These are phyloP conservation scores for Synergus itoensis DNA, from an alignment of 2,888 invertebrate species.

Conservation along the genomic window DNA sequence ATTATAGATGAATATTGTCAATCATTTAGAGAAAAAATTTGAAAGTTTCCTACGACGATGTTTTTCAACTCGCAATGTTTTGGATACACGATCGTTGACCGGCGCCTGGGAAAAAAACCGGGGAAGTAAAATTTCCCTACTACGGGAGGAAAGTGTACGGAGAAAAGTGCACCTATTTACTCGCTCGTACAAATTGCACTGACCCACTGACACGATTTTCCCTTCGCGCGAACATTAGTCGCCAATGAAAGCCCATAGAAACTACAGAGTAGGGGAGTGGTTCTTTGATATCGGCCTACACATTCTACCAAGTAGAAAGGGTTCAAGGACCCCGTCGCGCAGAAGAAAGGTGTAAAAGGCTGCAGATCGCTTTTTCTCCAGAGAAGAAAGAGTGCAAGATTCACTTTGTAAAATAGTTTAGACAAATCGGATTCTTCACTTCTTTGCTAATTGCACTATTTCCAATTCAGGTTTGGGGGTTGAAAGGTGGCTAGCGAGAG, in stretches of 20 bases:
- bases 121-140: constrained; percentile 61
- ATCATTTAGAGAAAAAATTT: background rate
- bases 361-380: constrained; percentile 22
- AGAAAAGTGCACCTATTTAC: constrained; percentile 63
- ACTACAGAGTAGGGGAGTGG: constrained; percentile 56
- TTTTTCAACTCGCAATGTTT: constrained; percentile 5
- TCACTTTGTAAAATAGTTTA: constrained; percentile 19
- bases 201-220: constrained; percentile 66
- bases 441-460: background rate
- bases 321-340: constrained; percentile 52
- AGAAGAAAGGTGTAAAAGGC: constrained; percentile 47
- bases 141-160: constrained; percentile 60
- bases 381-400: constrained; percentile 45
- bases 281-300: constrained; percentile 43
- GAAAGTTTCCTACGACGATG: background rate
- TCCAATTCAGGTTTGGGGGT: background rate
- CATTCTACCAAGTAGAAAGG: constrained; percentile 47
- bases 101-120: constrained; percentile 53
- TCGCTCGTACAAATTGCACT: constrained; percentile 58
- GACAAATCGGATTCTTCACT: constrained; percentile 19
- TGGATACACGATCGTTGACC: constrained; percentile 22
- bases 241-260: constrained; percentile 61
- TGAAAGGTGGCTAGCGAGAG: background rate
- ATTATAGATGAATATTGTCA: background rate
- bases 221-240: constrained; percentile 64